Evolutionary conservation across 2,113 vertebrate species (phyloP).

Genomic region (Pongo abelii): DNA sequence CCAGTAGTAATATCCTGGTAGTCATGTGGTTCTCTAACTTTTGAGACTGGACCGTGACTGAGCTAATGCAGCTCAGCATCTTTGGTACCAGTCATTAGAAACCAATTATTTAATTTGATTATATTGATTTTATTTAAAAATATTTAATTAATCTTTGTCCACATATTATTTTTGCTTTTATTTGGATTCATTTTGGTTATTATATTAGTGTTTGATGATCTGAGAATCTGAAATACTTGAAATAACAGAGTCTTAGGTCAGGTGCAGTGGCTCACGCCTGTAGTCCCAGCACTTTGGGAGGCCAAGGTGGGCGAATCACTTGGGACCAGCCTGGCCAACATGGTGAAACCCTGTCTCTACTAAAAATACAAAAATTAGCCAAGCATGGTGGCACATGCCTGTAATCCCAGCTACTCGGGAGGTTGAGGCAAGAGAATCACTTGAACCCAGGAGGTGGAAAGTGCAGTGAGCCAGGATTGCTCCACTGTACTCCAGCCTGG

Average conservation of each 20-base stretch:
- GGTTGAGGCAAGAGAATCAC: too few species aligned
- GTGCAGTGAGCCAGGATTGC: too few species aligned
- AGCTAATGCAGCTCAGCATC: not conserved
- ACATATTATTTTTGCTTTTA: conserved; percentile 12
- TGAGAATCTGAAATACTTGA: not conserved
- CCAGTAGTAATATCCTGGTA: not conserved
- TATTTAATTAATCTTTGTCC: not conserved
- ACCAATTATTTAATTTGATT: not conserved
- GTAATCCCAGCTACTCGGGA: too few species aligned
- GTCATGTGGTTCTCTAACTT: not conserved
- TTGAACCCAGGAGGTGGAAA: too few species aligned
- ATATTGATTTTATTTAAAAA: not conserved
- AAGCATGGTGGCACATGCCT: too few species aligned
- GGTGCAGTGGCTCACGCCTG: too few species aligned
- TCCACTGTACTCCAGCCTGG: too few species aligned
- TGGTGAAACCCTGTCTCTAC: too few species aligned
- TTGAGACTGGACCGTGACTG: not conserved
- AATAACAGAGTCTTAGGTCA: not conserved
- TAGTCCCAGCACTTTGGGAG: too few species aligned
- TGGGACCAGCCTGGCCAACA: too few species aligned
- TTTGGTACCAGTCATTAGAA: not conserved
- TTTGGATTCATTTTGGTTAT: conserved; percentile 1
- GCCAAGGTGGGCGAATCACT: too few species aligned
- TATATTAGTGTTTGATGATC: not conserved
- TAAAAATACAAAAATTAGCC: too few species aligned